Evolutionary conservation across 2,797 vertebrate genomes (phyloP).

Genomic region (Microctenopoma lineatum): DNA sequence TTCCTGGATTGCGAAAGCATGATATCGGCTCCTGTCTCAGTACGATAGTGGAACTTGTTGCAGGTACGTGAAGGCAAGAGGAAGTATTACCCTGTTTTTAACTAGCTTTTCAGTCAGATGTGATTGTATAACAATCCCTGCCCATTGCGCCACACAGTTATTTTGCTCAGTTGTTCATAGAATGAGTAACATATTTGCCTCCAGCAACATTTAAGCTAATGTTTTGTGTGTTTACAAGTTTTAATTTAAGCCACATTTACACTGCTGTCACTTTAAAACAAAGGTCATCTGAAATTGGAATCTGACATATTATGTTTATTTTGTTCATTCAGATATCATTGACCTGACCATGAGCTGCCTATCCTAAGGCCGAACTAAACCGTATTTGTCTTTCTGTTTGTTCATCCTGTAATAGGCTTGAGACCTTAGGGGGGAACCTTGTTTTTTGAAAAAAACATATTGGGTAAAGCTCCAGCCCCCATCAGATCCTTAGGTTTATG

Average conservation of each 20-base stretch:
- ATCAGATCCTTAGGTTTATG: neutral
- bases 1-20: neutral
- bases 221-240: neutral
- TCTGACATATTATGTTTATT: too few species aligned
- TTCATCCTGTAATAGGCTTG: neutral
- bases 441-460: neutral
- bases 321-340: too few species aligned
- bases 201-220: neutral
- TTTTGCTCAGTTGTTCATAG: neutral
- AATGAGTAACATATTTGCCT: neutral
- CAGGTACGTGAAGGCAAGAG: slow-evolving; percentile 4
- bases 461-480: neutral
- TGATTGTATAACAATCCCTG: neutral
- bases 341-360: too few species aligned
- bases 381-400: neutral
- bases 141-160: neutral
- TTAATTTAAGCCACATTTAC: too few species aligned
- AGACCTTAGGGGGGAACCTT: neutral
- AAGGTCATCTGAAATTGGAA: too few species aligned
- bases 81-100: slow-evolving; percentile 20
- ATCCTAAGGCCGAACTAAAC: neutral
- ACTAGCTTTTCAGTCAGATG: slow-evolving; percentile 29
- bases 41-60: slow-evolving; percentile 18
- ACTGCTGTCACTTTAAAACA: too few species aligned
- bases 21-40: neutral